Conservation (phyloP, 2,888 invertebrate genomes). For the Ophion slaviceki region DNA sequence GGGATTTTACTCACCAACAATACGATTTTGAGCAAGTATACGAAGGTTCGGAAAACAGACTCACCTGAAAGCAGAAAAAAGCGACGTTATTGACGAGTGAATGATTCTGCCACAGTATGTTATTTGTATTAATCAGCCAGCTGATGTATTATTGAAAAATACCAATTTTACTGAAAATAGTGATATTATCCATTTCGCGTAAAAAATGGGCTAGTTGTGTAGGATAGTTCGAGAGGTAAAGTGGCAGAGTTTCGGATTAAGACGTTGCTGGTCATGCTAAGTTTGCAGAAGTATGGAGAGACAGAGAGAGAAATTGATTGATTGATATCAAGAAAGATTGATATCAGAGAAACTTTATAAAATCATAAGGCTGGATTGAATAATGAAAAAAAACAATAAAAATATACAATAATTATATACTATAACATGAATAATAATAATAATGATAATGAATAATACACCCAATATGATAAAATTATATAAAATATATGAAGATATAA, state of each 20-base stretch:
- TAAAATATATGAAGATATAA: too few species aligned
- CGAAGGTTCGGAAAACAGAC: slow-evolving; percentile 19
- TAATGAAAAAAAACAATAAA: too few species aligned
- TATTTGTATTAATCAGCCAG: not conserved
- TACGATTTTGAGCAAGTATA: not conserved
- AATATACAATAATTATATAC: too few species aligned
- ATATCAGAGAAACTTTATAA: not conserved
- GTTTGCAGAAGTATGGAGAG: not conserved
- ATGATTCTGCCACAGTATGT: not conserved
- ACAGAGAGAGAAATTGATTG: not conserved
- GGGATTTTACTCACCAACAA: slow-evolving; percentile 28
- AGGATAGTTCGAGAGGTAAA: not conserved
- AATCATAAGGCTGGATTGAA: too few species aligned
- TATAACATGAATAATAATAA: too few species aligned
- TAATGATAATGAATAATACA: too few species aligned
- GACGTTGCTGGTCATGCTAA: not conserved
- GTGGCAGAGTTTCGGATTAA: not conserved
- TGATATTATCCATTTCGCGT: not conserved
- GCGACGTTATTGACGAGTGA: not conserved
- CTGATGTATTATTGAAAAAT: not conserved
- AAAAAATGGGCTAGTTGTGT: not conserved
- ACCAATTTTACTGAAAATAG: not conserved
- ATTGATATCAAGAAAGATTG: too few species aligned
- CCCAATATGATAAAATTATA: too few species aligned
- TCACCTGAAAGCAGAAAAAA: slow-evolving; percentile 48